Evolutionary conservation across 2,888 invertebrate species (phyloP), one percentile per base, ranked within the genome.

Genomic region (Stenichneumon culpator): DNA sequence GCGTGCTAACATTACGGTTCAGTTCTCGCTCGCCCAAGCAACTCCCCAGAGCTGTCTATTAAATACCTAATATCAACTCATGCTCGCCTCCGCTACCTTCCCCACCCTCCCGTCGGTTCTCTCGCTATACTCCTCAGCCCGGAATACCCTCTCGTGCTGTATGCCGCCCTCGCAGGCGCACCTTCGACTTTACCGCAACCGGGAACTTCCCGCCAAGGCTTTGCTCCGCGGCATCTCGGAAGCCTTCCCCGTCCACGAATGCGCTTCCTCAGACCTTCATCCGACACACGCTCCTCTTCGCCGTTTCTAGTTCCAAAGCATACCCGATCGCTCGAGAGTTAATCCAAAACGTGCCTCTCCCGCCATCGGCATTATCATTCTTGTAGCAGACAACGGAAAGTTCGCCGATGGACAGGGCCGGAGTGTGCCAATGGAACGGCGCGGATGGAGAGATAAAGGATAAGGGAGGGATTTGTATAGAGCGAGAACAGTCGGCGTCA

Each of bases 11-110:
- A 91, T 90, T 88, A 90, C 89, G 89, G 87, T 91, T 90, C 89
- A 91, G 88, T 90, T 92, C 89, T 86, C 89, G 88, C 88, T 89
- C 86, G 88, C 86, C 85, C 88, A 83, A 89, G 88, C 89, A 90
- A 90, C 89, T 91, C 90, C 90, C 89, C 86, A 87, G 90, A 91
- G 89, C 90, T 92, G 91, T 92, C 92, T 91, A 92, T 92, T 92
- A 92, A 92, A 92, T 91, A 91, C 90, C 90, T 92, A 91, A 92
- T 92, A 92, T 91, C 92, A 92, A 91, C 91, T 90, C 91, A 87
- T 88, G 78, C 84, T 86, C 68, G 36, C 67, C 79, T 57, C 68
- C 79, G 81, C 73, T 73, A 52, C 67, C 32, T 52, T 22, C 25
- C 65, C 28, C 19, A 47, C 73, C 4, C 32, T 57, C 4, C 19